A percentile compares a stretch with the other conserved stretches of the same genome.
These are phyloP conservation scores for Caprella mutica DNA, from an alignment of 2,888 invertebrate species.

Conservation along the genomic window DNA sequence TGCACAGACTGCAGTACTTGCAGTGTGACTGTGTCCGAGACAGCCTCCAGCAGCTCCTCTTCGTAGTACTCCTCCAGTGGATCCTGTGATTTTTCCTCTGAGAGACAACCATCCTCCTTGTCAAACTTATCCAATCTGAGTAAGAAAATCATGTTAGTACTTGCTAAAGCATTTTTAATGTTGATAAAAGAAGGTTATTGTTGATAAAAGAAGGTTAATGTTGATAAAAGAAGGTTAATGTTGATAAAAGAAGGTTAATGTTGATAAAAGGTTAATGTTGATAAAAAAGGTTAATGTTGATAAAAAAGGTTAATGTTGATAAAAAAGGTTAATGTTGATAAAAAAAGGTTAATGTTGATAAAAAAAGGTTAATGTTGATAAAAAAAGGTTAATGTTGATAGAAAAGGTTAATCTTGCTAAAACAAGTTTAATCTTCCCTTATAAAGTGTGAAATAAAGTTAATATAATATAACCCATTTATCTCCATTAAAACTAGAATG, in stretches of 20 bases:
- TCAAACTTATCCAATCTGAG: slow-evolving; percentile 15
- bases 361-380: no score
- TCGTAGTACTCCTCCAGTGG: slow-evolving; percentile 20
- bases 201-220: neutral
- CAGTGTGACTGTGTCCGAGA: slow-evolving; percentile 13
- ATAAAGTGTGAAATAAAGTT: no score
- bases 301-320: neutral
- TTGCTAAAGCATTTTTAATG: neutral
- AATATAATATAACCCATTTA: no score
- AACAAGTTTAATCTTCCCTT: no score
- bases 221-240: neutral
- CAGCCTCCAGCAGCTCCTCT: slow-evolving; percentile 20
- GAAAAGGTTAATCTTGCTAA: no score
- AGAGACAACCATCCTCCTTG: neutral
- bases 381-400: no score
- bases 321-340: neutral
- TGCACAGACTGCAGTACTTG: slow-evolving; percentile 20
- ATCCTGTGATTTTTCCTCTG: slow-evolving; percentile 9
- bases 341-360: no score
- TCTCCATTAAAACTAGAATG: no score
- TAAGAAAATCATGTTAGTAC: neutral
- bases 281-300: neutral
- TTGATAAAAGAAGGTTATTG: neutral
- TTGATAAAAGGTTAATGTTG: neutral
- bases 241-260: neutral